phyloP scores from a whole-genome alignment of 2,113 vertebrate species.

The Balaeniceps rex region DNA sequence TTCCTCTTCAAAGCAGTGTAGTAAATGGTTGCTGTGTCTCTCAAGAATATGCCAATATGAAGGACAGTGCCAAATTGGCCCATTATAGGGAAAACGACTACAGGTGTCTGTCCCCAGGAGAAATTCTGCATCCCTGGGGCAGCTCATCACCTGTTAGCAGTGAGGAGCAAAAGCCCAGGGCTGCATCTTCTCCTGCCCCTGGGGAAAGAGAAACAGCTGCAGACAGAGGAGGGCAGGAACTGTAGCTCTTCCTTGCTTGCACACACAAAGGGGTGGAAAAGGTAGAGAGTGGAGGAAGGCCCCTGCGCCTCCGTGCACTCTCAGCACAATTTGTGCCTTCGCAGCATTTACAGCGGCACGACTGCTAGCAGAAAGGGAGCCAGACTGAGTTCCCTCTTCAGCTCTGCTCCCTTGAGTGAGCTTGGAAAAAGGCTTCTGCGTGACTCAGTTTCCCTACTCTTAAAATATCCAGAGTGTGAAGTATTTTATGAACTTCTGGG shows the following conservation, averaged over 20 bases:
- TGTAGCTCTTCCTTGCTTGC: rapidly evolving
- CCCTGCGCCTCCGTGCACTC: rapidly evolving
- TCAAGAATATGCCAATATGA: not conserved
- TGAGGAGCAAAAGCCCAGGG: not conserved
- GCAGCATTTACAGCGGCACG: rapidly evolving
- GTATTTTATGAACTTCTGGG: not conserved
- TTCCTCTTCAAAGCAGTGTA: not conserved
- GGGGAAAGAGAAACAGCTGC: not conserved
- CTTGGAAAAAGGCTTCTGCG: not conserved
- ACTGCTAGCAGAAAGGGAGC: not conserved
- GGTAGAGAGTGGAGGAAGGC: not conserved
- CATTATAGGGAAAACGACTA: not conserved
- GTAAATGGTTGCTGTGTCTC: not conserved
- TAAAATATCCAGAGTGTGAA: not conserved
- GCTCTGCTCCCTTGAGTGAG: not conserved
- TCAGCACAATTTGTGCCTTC: not conserved
- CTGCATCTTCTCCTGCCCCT: not conserved
- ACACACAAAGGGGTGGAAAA: not conserved
- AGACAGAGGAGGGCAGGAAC: not conserved
- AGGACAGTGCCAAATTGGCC: not conserved
- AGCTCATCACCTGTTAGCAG: not conserved
- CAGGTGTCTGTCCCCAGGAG: not conserved
- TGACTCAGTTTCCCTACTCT: not conserved
- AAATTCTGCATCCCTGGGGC: not conserved
- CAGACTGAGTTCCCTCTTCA: not conserved